Evolutionary conservation across 2,888 invertebrate genomes (phyloP), one percentile per base, ranked within the genome.

Genomic region (Troides aeacus): DNA sequence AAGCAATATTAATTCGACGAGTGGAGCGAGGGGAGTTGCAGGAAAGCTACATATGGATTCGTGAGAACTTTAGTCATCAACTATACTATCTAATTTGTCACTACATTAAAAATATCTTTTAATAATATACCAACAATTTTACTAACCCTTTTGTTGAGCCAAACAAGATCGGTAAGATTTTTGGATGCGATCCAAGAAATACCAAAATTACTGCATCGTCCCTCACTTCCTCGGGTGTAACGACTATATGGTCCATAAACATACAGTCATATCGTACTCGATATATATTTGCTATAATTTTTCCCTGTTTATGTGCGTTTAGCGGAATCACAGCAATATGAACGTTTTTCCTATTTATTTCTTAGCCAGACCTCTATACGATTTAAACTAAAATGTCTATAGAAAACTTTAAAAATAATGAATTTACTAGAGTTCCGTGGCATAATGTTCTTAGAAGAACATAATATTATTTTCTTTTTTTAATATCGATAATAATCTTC

Each of bases 171-270:
- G 21, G 21, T 57, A 18, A 10, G 21, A 57, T 18, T 60, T 24
- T 72, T 80, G 81, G 79, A 77, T 63, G 56, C 42, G 62, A 56
- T 78, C 80, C 79, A 80, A 72, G 56, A 74, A 72, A 74, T 71
- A 66, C 68, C 65, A 74, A 74, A 77, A 79, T 80, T 78, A 81
- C 77, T 74, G 79, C 76, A 77, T 75, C 76, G 76, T 75, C 69
- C 76, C 78, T 77, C 74, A 64, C 73, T 74, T 73, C 73, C 71
- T 73, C 68, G 64, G 72, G 69, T 72, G 73, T 75, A 72, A 73
- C 74, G 73, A 70, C 74, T 72, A 17, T 3, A 15, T 42, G 53
- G 62, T 67, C 18, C 67, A 62, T 62, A 67, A 67, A 67, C 62
- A 62, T 15, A 62, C 58, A 46, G 17, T 53, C 30, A 53, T 66